These are phyloP conservation scores for Saccostrea echinata DNA, from an alignment of 1,140 invertebrate species.

Conservation along the genomic window DNA sequence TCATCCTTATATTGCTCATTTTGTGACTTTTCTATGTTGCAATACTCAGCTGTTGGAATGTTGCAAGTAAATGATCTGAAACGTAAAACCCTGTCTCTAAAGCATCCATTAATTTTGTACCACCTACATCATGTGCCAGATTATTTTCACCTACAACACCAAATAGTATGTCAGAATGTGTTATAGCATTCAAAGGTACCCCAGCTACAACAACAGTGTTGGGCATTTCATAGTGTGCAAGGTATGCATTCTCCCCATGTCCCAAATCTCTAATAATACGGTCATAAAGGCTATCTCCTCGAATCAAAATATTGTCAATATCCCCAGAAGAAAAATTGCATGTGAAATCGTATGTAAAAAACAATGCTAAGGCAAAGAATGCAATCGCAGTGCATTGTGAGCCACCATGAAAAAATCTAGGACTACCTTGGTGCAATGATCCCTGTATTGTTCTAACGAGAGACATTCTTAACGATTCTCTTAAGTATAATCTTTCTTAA, in stretches of 20 bases:
- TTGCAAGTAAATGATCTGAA: conserved; percentile 9
- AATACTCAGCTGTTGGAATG: conserved; percentile 26
- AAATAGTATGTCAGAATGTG: conserved; percentile 36
- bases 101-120: not conserved
- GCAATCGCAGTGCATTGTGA: conserved; percentile 35
- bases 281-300: not conserved
- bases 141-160: conserved; percentile 20
- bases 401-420: not conserved
- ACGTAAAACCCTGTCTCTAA: conserved; percentile 30
- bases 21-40: not conserved
- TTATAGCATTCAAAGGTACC: not conserved
- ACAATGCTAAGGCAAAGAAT: not conserved
- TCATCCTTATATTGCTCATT: not conserved
- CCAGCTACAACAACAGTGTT: not conserved
- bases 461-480: not conserved
- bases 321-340: too few species aligned
- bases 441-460: conserved; percentile 21
- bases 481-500: not conserved
- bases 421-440: conserved; percentile 30
- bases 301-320: too few species aligned
- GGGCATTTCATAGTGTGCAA: conserved; percentile 28
- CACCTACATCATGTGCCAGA: conserved; percentile 8
- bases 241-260: not conserved
- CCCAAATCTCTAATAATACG: not conserved
- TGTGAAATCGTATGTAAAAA: too few species aligned